Evolutionary conservation across 2,797 vertebrate genomes (phyloP).

Genomic region (Girardinus metallicus): DNA sequence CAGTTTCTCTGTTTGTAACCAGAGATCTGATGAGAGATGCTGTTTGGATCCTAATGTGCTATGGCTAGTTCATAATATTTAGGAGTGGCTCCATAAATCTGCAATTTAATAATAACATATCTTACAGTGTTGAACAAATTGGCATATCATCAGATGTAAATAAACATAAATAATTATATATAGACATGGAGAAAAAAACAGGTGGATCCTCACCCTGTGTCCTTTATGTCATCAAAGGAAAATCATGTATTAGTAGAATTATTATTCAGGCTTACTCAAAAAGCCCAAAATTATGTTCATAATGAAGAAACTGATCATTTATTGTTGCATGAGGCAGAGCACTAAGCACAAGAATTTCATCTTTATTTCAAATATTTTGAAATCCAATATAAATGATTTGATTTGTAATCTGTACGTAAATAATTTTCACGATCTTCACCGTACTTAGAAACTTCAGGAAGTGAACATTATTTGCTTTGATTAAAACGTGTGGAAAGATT

Average conservation of each 20-base stretch:
- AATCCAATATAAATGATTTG: not conserved
- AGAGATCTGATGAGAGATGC: too few species aligned
- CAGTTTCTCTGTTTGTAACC: too few species aligned
- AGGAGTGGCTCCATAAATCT: too few species aligned
- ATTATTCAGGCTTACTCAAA: not conserved
- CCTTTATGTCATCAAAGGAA: not conserved
- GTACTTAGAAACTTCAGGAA: not conserved
- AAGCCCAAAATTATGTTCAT: not conserved
- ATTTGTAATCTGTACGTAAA: not conserved
- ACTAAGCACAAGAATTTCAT: not conserved
- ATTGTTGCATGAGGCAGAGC: not conserved
- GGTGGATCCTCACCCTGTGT: not conserved
- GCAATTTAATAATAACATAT: too few species aligned
- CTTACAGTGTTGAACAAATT: too few species aligned
- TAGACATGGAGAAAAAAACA: too few species aligned
- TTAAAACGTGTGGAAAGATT: not conserved
- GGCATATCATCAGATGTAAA: too few species aligned
- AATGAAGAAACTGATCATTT: not conserved
- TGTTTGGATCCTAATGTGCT: too few species aligned
- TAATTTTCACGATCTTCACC: not conserved
- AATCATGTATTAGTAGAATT: not conserved
- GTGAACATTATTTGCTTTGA: not conserved
- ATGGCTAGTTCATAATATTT: too few species aligned
- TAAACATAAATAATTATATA: too few species aligned
- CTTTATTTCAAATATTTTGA: not conserved